A percentile compares a stretch with the other conserved stretches of the same genome.
Conservation (phyloP, 2,113 vertebrate genomes). For the Pycnonotus jocosus region DNA sequence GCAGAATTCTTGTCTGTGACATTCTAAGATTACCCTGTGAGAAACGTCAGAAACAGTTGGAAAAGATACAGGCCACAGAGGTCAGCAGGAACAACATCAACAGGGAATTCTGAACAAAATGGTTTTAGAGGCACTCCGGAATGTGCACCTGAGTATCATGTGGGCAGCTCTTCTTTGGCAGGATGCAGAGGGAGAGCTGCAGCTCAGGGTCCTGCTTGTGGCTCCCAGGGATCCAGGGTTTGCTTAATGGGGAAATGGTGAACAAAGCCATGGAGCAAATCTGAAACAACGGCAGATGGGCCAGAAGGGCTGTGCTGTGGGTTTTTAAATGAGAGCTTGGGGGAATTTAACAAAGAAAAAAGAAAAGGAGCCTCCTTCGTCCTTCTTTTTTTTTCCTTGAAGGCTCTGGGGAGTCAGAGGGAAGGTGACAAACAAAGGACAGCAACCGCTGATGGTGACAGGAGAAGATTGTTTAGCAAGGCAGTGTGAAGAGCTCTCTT, state of each 20-base stretch:
- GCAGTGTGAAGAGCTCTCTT: constrained; percentile 11
- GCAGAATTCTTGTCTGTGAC: constrained; percentile 30
- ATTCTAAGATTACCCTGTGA: constrained; percentile 17
- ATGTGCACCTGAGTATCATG: neutral
- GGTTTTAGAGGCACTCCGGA: neutral
- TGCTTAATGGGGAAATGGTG: neutral
- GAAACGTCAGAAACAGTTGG: constrained; percentile 11
- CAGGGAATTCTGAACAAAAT: neutral
- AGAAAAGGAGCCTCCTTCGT: neutral
- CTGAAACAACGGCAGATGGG: neutral
- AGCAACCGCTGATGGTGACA: neutral
- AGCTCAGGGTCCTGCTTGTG: neutral
- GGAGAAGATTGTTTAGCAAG: constrained; percentile 11
- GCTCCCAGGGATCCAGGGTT: neutral
- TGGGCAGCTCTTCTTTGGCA: neutral
- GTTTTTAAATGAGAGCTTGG: neutral
- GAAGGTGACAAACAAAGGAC: constrained; percentile 50
- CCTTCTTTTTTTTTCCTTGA: neutral
- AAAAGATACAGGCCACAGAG: neutral
- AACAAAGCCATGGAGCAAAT: neutral
- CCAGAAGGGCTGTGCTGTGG: neutral
- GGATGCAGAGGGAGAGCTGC: neutral
- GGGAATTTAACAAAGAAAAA: neutral
- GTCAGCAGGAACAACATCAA: constrained; percentile 8
- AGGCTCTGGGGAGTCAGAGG: constrained; percentile 2